Conservation (phyloP, 2,797 vertebrate genomes). For the Sorex maritimensis region DNA sequence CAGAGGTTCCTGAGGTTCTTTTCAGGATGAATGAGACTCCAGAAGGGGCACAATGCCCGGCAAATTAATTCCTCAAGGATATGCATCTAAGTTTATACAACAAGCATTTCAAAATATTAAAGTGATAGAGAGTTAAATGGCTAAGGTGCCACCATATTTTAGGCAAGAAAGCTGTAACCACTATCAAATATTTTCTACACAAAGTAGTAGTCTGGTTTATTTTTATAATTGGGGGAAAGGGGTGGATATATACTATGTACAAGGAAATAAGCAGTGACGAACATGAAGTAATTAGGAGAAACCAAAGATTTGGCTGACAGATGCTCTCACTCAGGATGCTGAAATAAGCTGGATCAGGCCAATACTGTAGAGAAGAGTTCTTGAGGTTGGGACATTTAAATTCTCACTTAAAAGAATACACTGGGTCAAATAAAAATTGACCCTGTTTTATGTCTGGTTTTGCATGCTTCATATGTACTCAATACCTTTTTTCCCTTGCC, state of each 20-base stretch:
- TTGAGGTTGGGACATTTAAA: not conserved
- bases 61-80: slow-evolving; percentile 68
- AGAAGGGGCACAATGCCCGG: slow-evolving; percentile 66
- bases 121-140: slow-evolving; percentile 63
- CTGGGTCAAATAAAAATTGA: not conserved
- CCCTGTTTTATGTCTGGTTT: not conserved
- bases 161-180: slow-evolving; percentile 61
- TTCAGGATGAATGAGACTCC: slow-evolving; percentile 68
- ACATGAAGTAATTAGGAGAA: slow-evolving; percentile 77
- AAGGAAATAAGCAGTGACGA: slow-evolving; percentile 78
- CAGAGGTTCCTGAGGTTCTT: slow-evolving; percentile 63
- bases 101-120: slow-evolving; percentile 80
- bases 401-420: not conserved
- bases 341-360: slow-evolving; percentile 24
- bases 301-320: slow-evolving; percentile 74
- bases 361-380: not conserved
- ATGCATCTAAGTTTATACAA: slow-evolving; percentile 63
- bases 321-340: slow-evolving; percentile 46
- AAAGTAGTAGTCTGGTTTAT: slow-evolving; percentile 55
- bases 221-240: slow-evolving; percentile 79
- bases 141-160: not conserved
- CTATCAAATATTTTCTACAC: slow-evolving; percentile 71
- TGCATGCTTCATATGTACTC: not conserved
- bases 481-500: slow-evolving; percentile 2
- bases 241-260: slow-evolving; percentile 61